Conservation (phyloP, 2,797 vertebrate genomes). For the Alectoris magna region DNA sequence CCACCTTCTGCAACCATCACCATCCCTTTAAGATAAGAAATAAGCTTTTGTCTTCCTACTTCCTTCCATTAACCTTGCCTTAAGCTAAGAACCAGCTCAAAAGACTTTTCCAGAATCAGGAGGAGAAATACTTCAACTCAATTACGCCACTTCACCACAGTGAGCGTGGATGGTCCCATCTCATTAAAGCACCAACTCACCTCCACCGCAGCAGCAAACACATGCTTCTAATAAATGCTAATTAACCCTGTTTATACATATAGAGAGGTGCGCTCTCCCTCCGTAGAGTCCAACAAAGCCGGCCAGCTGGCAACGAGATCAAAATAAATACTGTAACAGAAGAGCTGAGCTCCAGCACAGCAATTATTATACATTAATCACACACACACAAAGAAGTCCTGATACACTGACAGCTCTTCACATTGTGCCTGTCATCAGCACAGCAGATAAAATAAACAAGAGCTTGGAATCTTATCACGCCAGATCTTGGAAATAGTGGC, state of each 20-base stretch:
- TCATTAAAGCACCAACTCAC: conserved; percentile 42
- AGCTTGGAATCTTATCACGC: not conserved
- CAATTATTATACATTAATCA: not conserved
- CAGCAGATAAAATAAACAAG: not conserved
- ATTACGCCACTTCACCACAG: conserved; percentile 39
- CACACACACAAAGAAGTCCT: not conserved
- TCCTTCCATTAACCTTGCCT: conserved; percentile 50
- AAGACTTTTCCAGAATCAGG: conserved; percentile 33
- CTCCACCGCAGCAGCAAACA: not conserved
- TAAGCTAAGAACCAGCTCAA: conserved; percentile 45
- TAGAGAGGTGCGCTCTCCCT: conserved; percentile 33
- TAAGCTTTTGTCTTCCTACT: conserved; percentile 30
- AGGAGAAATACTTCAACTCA: conserved; percentile 60
- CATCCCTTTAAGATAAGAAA: conserved; percentile 35
- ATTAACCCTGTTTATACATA: conserved; percentile 22
- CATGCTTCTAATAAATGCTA: conserved; percentile 45
- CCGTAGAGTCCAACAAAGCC: conserved; percentile 32
- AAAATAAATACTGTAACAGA: conserved; percentile 41
- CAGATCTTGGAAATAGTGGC: not conserved
- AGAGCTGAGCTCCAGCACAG: not conserved
- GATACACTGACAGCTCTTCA: not conserved
- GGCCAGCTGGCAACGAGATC: conserved; percentile 4
- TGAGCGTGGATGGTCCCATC: not conserved
- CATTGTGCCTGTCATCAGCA: accelerated
- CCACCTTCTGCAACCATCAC: not conserved